Evolutionary conservation across 2,888 invertebrate genomes (phyloP).

Genomic region (Ptycholaimellus sp.): DNA sequence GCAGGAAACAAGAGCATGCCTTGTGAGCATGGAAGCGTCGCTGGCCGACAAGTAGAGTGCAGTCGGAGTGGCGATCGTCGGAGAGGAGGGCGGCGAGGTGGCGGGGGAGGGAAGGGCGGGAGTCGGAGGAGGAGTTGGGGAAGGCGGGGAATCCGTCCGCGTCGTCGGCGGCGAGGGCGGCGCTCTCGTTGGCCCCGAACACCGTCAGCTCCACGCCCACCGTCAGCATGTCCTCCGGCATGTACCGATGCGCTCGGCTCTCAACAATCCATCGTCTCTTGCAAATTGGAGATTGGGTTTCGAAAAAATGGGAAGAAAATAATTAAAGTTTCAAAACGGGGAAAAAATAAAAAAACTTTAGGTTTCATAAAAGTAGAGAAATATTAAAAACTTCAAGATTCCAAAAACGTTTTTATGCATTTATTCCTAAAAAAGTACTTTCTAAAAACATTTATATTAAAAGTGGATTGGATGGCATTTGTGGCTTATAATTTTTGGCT

Average conservation of each 20-base stretch:
- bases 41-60: slow-evolving; percentile 5
- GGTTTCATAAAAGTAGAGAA: too few relatives aligned
- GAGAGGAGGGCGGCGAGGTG: slow-evolving; percentile 3
- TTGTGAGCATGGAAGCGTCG: slow-evolving; percentile 41
- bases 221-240: slow-evolving; percentile 11
- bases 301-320: too few relatives aligned
- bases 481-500: too few relatives aligned
- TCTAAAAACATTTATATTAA: too few relatives aligned
- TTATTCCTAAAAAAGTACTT: too few relatives aligned
- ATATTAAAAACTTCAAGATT: too few relatives aligned
- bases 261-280: slow-evolving; percentile 1
- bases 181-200: slow-evolving; percentile 10
- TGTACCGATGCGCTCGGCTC: slow-evolving; percentile 6
- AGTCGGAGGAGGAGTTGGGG: background rate
- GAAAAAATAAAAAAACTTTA: too few relatives aligned
- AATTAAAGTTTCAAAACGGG: too few relatives aligned
- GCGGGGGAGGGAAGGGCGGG: background rate
- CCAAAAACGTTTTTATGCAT: too few relatives aligned
- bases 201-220: slow-evolving; percentile 11
- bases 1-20: slow-evolving; percentile 33
- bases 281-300: background rate
- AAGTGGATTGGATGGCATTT: too few relatives aligned
- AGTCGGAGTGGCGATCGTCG: slow-evolving; percentile 8
- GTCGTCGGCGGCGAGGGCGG: slow-evolving; percentile 2
- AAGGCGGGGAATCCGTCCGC: background rate